Base-by-base conservation (phyloP, 2,888 invertebrate species). In the Ochlodes sylvanus region DNA sequence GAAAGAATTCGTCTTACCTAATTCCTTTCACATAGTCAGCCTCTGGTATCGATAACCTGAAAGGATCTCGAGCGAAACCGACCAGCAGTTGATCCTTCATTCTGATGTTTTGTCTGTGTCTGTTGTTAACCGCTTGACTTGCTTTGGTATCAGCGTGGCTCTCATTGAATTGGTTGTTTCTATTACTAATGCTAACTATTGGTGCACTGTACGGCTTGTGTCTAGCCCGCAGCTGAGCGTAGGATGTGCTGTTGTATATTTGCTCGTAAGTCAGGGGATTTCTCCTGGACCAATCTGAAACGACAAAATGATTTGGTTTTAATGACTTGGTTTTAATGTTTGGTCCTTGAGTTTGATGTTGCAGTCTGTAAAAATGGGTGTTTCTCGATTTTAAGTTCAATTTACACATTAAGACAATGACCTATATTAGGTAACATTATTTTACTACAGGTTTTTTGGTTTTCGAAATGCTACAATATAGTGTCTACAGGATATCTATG, bases 51-150 rank as follows among this genome's bases (percentile, higher is more conserved):
- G 92, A 92, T 73, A 84, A 85, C 69, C 92, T 84, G 68, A 85
- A 93, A 0, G 92, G 92, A 70, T 92, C 92, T 50, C 84, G 85
- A 0, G 91, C 87, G 52, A 91, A 88, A 0, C 91, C 92, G 0
- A 92, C 87, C 44, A 92, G 73, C 0, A 91, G 79, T 9, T 83
- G 82, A n/a, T 72, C 74, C 41, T 73, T 75, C 17, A 47, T 64
- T 27, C 47, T 72, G 21, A 55, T 67, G 15, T 34, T 73, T 69
- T 63, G 69, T 34, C 62, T 67, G 21, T 79, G 78, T 14, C 70
- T 77, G 72, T 27, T 73, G 58, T 75, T 73, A 10, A 76, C 73
- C 10, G 75, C 85, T 38, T 88, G 83, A 55, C 84, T 87, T 12
- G 70, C 80, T 76, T 78, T 81, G 72, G 80, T 78, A 50, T 80